phyloP scores from a whole-genome alignment of 2,797 vertebrate species.

The Myoxocephalus aenaeus region DNA sequence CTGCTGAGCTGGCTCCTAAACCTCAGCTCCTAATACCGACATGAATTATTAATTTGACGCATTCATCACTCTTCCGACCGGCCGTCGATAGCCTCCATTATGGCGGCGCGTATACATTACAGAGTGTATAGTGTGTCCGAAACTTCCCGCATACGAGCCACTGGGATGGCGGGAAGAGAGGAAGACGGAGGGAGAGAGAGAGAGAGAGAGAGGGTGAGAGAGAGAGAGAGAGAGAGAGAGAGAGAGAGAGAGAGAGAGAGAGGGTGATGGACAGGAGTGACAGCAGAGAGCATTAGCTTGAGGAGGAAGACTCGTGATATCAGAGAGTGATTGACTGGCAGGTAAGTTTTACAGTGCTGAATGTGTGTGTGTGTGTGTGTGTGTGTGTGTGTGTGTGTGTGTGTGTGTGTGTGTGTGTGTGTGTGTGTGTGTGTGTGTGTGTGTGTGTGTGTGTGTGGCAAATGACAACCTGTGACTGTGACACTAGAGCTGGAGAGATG shows the following conservation, averaged over 20 bases:
- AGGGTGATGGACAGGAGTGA: conserved; percentile 56
- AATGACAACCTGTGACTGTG: too few relatives aligned
- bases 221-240: neutral
- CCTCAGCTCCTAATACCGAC: conserved; percentile 54
- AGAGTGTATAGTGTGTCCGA: conserved; percentile 83
- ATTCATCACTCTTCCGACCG: conserved; percentile 79
- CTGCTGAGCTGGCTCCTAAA: conserved; percentile 54
- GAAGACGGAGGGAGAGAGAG: conserved; percentile 43
- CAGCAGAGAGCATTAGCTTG: conserved; percentile 51
- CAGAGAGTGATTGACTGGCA: neutral
- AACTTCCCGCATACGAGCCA: conserved; percentile 76
- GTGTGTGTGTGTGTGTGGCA: too few relatives aligned
- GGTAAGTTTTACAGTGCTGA: neutral
- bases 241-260: neutral
- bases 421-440: too few relatives aligned
- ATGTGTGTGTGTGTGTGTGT: too few relatives aligned
- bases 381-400: too few relatives aligned
- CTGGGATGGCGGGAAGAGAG: conserved; percentile 74
- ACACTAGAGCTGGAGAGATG: too few relatives aligned
- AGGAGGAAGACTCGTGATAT: conserved; percentile 30
- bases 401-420: too few relatives aligned
- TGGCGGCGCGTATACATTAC: conserved; percentile 83
- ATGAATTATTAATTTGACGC: conserved; percentile 84
- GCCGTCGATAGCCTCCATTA: conserved; percentile 82
- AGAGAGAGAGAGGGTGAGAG: conserved; percentile 32